Evolutionary conservation across 2,113 vertebrate genomes (phyloP).

Genomic region (Gambusia holbrooki): DNA sequence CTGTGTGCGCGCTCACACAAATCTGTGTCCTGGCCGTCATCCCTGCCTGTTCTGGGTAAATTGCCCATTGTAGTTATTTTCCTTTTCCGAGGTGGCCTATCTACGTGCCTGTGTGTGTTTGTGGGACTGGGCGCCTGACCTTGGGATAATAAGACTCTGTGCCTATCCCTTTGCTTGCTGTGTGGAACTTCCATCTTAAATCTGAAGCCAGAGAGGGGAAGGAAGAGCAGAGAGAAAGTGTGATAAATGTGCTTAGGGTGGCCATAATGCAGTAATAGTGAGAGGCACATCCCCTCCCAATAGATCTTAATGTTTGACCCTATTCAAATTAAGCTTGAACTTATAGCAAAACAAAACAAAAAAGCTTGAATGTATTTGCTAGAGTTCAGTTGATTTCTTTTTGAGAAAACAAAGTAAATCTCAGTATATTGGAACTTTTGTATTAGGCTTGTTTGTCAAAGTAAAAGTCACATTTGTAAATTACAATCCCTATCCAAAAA

Average conservation of each 20-base stretch:
- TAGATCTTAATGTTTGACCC: not conserved
- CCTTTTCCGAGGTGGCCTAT: slow-evolving; percentile 63
- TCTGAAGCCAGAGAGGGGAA: slow-evolving; percentile 14
- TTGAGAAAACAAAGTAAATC: not conserved
- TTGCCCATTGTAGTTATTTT: slow-evolving; percentile 78
- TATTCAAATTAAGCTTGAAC: not conserved
- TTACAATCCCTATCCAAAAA: no score
- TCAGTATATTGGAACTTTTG: no score
- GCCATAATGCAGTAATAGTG: not conserved
- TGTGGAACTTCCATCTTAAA: slow-evolving; percentile 31
- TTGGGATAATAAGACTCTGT: slow-evolving; percentile 54
- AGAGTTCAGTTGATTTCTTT: not conserved
- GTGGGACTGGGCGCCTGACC: slow-evolving; percentile 55
- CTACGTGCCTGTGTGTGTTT: slow-evolving; percentile 28
- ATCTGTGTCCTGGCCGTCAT: slow-evolving; percentile 68
- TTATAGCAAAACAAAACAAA: not conserved
- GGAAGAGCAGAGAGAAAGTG: slow-evolving; percentile 11
- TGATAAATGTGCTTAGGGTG: slow-evolving; percentile 12
- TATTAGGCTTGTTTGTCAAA: no score
- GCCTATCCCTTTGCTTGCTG: slow-evolving; percentile 33
- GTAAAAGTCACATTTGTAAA: no score
- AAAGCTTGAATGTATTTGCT: not conserved
- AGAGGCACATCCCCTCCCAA: slow-evolving; percentile 4
- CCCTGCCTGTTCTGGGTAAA: slow-evolving; percentile 73
- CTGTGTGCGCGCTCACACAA: slow-evolving; percentile 28